Conservation (phyloP, 2,888 invertebrate species). For the Drosophila fungiperda region DNA sequence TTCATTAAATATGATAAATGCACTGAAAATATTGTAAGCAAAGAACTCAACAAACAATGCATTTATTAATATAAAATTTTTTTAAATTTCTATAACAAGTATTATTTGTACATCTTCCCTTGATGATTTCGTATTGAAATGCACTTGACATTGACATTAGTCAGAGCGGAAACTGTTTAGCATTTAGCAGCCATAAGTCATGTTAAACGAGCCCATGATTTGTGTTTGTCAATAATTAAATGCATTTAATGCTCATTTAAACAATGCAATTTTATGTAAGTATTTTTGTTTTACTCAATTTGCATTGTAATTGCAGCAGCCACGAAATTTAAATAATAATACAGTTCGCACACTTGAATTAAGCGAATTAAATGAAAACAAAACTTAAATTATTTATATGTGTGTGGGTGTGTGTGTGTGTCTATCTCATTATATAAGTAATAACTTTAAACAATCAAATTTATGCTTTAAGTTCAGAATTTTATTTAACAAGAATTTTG, state of each 20-base stretch:
- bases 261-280: constrained; percentile 37
- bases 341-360: constrained; percentile 65
- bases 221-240: constrained; percentile 51
- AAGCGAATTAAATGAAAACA: not conserved
- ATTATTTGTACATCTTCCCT: constrained; percentile 8
- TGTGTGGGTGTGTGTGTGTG: not conserved
- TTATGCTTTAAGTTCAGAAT: not conserved
- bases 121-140: constrained; percentile 3
- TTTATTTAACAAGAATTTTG: not conserved
- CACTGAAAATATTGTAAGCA: not conserved
- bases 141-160: constrained; percentile 29
- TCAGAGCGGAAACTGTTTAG: constrained; percentile 61
- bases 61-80: not conserved
- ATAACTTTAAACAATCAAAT: not conserved
- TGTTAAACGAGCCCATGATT: constrained; percentile 39
- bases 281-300: constrained; percentile 15
- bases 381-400: constrained; percentile 6
- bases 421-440: not conserved
- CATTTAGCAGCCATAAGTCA: constrained; percentile 49
- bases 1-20: not conserved
- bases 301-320: constrained; percentile 19
- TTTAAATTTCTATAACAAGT: not conserved
- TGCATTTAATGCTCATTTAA: constrained; percentile 55
- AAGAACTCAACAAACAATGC: not conserved
- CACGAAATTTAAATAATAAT: constrained; percentile 17